phyloP scores from a whole-genome alignment of 2,113 vertebrate genomes.

The Coryphaenoides rupestris region DNA sequence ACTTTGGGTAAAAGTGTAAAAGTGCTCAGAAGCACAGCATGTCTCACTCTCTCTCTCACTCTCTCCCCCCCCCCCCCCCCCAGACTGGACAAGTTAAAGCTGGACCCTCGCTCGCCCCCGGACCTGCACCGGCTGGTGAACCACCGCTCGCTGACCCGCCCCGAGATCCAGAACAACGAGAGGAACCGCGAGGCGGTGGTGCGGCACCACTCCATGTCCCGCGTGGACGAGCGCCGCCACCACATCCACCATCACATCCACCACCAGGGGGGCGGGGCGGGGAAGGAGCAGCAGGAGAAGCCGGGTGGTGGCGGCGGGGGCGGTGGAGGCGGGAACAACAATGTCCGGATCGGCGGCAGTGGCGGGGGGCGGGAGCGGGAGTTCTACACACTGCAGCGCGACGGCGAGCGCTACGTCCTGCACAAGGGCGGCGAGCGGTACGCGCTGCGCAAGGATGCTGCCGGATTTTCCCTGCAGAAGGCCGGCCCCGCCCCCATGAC shows the following conservation, averaged over 20 bases:
- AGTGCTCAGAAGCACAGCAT: too few species aligned
- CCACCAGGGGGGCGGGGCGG: too few species aligned
- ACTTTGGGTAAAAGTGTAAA: too few species aligned
- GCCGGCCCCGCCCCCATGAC: constrained; percentile 39
- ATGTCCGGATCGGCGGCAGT: too few species aligned
- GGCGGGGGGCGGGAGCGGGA: constrained; percentile 52
- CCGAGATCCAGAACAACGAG: constrained; percentile 89
- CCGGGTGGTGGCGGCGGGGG: constrained; percentile 49
- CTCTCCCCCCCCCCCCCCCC: neutral
- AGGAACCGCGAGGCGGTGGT: constrained; percentile 75
- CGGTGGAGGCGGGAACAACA: constrained; percentile 57
- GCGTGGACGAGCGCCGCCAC: constrained; percentile 45
- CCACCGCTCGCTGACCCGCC: constrained; percentile 81
- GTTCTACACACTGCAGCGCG: constrained; percentile 55
- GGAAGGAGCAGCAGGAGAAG: too few species aligned
- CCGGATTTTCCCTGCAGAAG: constrained; percentile 54
- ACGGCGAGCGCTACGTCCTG: constrained; percentile 48
- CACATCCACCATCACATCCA: too few species aligned
- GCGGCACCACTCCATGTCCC: constrained; percentile 47
- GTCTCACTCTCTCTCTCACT: constrained; percentile 5
- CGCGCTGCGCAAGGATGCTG: constrained; percentile 55
- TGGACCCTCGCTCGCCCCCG: constrained; percentile 57
- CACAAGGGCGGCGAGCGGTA: constrained; percentile 55
- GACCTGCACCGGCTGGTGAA: constrained; percentile 87
- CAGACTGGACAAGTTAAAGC: constrained; percentile 76